phyloP scores from a whole-genome alignment of 2,888 invertebrate species.

The Itoplectis maculator region DNA sequence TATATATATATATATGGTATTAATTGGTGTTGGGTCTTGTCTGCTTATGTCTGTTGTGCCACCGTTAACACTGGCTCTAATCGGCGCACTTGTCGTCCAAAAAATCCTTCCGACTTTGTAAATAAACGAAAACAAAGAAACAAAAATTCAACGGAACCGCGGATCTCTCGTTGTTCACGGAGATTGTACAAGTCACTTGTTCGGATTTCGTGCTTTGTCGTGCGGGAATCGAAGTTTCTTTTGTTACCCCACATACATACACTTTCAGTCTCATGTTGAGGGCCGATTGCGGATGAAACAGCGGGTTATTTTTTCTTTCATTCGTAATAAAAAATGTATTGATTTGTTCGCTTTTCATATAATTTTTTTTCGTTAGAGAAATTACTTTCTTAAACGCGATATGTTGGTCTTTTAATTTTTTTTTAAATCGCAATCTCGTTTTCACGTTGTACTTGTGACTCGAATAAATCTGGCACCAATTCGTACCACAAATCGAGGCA shows the following conservation, averaged over 20 bases:
- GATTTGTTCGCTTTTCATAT: neutral
- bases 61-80: constrained; percentile 69
- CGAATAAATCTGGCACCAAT: constrained; percentile 72
- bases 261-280: neutral
- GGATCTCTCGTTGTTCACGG: constrained; percentile 3
- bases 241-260: constrained; percentile 42
- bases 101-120: constrained; percentile 24
- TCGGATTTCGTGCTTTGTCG: neutral
- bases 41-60: constrained; percentile 78
- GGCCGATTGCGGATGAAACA: too few relatives aligned
- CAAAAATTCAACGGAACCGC: neutral
- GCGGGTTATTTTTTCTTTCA: too few relatives aligned
- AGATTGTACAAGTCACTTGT: constrained; percentile 3
- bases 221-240: constrained; percentile 10
- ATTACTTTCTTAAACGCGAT: neutral
- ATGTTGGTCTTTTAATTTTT: neutral
- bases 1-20: constrained; percentile 74
- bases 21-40: constrained; percentile 80
- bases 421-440: constrained; percentile 11
- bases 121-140: constrained; percentile 6
- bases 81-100: constrained; percentile 47
- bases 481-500: constrained; percentile 67
- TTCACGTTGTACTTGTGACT: neutral
- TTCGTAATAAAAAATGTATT: too few relatives aligned
- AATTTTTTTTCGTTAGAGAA: neutral